phyloP scores from a whole-genome alignment of 2,888 invertebrate genomes.

The Brenthis ino region DNA sequence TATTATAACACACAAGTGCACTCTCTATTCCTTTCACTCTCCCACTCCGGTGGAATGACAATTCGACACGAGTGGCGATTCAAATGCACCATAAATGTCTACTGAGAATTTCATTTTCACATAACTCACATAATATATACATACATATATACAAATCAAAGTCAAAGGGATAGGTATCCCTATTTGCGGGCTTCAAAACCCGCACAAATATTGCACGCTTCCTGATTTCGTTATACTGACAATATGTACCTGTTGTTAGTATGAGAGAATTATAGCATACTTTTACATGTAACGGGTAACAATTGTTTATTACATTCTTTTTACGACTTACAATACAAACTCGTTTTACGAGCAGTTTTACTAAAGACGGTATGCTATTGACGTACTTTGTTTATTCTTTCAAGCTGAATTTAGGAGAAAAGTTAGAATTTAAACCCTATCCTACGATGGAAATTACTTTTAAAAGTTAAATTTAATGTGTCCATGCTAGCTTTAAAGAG shows the following conservation, averaged over 20 bases:
- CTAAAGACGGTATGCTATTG: conserved; percentile 6
- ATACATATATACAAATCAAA: too few relatives aligned
- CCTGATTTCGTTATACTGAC: background rate
- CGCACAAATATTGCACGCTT: too few relatives aligned
- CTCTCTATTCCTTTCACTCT: too few relatives aligned
- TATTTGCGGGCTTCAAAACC: too few relatives aligned
- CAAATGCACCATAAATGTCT: too few relatives aligned
- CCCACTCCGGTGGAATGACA: too few relatives aligned
- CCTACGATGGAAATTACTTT: background rate
- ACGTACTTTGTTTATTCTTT: conserved; percentile 4
- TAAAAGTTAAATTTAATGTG: conserved; percentile 13
- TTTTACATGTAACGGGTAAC: conserved; percentile 1
- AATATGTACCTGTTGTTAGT: background rate
- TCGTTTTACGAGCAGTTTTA: conserved; percentile 7
- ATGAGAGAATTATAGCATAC: background rate
- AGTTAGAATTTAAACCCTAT: conserved; percentile 11
- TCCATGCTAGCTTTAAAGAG: background rate
- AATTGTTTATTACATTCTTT: conserved; percentile 9
- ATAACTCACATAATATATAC: too few relatives aligned
- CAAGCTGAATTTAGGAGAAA: conserved; percentile 5
- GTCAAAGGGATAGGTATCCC: too few relatives aligned
- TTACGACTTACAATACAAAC: conserved; percentile 9
- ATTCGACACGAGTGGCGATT: too few relatives aligned
- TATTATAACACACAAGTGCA: too few relatives aligned
- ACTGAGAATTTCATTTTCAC: too few relatives aligned